A percentile compares a stretch with the other conserved stretches of the same genome.
Evolutionary conservation across 2,113 vertebrate genomes (phyloP).

Genomic region (Vimba vimba): DNA sequence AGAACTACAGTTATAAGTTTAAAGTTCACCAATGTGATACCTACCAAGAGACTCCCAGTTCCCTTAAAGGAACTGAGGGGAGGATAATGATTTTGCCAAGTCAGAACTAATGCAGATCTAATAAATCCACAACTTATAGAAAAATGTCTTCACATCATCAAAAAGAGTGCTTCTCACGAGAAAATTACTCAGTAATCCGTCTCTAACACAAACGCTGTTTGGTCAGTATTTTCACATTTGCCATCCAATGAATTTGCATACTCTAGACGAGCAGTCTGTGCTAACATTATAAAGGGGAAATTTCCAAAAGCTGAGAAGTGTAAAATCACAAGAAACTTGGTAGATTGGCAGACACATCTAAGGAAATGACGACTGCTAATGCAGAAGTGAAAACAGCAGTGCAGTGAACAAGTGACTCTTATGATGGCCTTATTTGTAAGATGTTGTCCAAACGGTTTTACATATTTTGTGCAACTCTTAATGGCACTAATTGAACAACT

Average conservation of each 20-base stretch:
- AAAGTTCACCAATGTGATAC: slow-evolving; percentile 9
- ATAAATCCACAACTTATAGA: background rate
- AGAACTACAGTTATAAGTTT: background rate
- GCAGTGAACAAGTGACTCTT: background rate
- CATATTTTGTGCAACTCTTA: background rate
- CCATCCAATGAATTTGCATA: background rate
- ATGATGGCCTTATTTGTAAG: background rate
- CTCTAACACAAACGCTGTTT: background rate
- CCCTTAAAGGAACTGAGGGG: background rate
- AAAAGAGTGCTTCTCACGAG: background rate
- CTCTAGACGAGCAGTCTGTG: background rate
- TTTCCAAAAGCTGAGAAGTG: slow-evolving; percentile 21
- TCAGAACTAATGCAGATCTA: background rate
- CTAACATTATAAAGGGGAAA: background rate
- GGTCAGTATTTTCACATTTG: background rate
- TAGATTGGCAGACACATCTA: slow-evolving; percentile 24
- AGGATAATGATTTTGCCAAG: background rate
- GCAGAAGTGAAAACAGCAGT: slow-evolving; percentile 60
- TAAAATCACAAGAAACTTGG: slow-evolving; percentile 30
- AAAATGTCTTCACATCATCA: slow-evolving; percentile 2
- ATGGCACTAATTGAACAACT: background rate
- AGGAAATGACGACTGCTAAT: slow-evolving; percentile 49
- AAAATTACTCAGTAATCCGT: background rate
- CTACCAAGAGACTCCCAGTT: background rate
- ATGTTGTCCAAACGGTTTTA: background rate